Conservation (phyloP, 2,797 vertebrate genomes). For the Muraenolepis orangiensis region DNA sequence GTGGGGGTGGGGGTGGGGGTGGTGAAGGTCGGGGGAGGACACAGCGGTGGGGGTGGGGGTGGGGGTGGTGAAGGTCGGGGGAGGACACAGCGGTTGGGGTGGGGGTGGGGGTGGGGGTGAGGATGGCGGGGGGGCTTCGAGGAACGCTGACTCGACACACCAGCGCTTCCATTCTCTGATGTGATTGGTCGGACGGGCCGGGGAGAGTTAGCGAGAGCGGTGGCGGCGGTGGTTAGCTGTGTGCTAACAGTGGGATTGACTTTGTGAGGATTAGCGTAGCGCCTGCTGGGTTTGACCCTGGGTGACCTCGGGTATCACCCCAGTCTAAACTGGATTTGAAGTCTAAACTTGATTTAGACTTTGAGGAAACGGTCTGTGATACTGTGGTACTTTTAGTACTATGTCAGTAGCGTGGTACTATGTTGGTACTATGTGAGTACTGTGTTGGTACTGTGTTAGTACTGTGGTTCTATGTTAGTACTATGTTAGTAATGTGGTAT, state of each 20-base stretch:
- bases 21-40: too few relatives aligned
- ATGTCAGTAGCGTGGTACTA: neutral
- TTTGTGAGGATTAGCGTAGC: neutral
- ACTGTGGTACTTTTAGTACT: neutral
- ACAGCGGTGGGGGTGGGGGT: too few relatives aligned
- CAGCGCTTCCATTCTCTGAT: neutral
- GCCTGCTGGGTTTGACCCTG: neutral
- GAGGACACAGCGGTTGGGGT: neutral
- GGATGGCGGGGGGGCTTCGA: neutral
- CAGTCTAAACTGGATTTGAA: neutral
- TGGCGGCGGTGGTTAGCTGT: neutral
- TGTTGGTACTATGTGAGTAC: neutral
- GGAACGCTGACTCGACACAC: conserved; percentile 40
- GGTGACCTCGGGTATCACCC: neutral
- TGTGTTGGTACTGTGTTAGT: neutral
- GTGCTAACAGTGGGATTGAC: neutral
- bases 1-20: neutral
- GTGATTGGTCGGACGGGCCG: neutral
- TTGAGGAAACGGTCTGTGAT: neutral
- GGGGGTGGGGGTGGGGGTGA: too few relatives aligned
- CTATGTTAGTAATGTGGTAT: neutral
- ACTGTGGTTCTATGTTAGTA: neutral
- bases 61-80: neutral
- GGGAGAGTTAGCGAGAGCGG: too few relatives aligned
- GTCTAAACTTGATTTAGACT: neutral